These are phyloP conservation scores for Somateria mollissima DNA, from an alignment of 2,797 vertebrate species.

Conservation along the genomic window DNA sequence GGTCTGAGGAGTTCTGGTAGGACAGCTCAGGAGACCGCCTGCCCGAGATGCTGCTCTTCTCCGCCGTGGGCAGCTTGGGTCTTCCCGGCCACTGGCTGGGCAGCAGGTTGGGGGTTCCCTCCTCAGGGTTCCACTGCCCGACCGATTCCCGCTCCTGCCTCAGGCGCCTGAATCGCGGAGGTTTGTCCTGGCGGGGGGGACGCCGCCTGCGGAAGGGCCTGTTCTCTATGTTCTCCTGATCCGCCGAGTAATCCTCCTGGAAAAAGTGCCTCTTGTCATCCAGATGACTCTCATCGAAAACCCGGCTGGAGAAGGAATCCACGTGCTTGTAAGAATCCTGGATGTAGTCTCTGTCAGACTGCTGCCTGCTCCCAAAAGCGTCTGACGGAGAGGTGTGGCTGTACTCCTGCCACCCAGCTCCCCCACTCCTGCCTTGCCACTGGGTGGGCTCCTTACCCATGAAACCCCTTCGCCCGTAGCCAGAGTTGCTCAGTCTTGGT, in stretches of 20 bases:
- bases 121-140: conserved; percentile 89
- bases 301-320: conserved; percentile 83
- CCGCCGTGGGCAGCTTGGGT: conserved; percentile 75
- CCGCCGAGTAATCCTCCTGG: conserved; percentile 82
- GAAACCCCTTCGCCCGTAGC: conserved; percentile 85
- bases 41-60: conserved; percentile 80
- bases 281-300: conserved; percentile 83
- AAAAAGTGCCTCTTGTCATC: conserved; percentile 84
- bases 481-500: conserved; percentile 88
- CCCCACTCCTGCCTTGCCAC: conserved; percentile 86
- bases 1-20: conserved; percentile 81
- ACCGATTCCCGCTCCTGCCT: conserved; percentile 89
- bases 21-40: conserved; percentile 81
- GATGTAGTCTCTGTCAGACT: conserved; percentile 83
- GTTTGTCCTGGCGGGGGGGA: conserved; percentile 97
- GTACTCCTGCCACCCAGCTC: conserved; percentile 85
- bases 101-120: conserved; percentile 85
- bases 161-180: conserved; percentile 92
- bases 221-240: conserved; percentile 88
- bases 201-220: conserved; percentile 89
- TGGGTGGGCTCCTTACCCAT: conserved; percentile 84
- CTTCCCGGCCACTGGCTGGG: conserved; percentile 86
- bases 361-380: conserved; percentile 80
- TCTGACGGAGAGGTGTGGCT: conserved; percentile 81
- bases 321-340: conserved; percentile 86